Evolutionary conservation across 1,140 invertebrate genomes (phyloP).

Genomic region (Nymphalis io): DNA sequence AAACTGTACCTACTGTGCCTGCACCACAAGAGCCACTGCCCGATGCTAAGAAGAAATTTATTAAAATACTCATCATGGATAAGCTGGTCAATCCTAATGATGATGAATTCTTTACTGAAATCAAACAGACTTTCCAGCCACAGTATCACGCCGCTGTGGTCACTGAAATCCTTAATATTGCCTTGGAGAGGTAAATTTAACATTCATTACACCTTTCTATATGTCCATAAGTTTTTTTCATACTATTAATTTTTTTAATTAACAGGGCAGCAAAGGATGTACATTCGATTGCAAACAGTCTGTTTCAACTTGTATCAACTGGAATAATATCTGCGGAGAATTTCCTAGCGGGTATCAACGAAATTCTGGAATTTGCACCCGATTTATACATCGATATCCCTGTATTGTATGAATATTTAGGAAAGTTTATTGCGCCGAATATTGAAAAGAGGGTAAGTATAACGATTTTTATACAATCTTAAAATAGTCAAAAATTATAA

Average conservation of each 20-base stretch:
- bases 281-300: conserved; percentile 50
- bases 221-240: background rate
- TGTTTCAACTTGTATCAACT: conserved; percentile 54
- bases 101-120: conserved; percentile 51
- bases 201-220: background rate
- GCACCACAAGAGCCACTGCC: conserved; percentile 52
- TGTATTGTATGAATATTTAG: conserved; percentile 70
- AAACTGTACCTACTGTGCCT: conserved; percentile 25
- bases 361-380: conserved; percentile 63
- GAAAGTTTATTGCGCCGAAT: conserved; percentile 62
- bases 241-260: conserved; percentile 6
- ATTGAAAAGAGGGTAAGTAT: conserved; percentile 68
- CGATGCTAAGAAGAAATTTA: conserved; percentile 51
- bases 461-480: background rate
- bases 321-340: conserved; percentile 59
- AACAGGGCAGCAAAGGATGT: conserved; percentile 61
- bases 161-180: conserved; percentile 64
- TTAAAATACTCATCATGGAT: conserved; percentile 57
- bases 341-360: conserved; percentile 59
- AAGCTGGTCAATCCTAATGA: conserved; percentile 56
- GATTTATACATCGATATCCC: conserved; percentile 73
- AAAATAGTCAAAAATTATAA: background rate
- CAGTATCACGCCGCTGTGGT: conserved; percentile 62
- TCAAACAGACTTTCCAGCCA: conserved; percentile 51
- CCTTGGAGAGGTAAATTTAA: conserved; percentile 60